phyloP scores from a whole-genome alignment of 2,113 vertebrate genomes.

The Corynorhinus townsendii region DNA sequence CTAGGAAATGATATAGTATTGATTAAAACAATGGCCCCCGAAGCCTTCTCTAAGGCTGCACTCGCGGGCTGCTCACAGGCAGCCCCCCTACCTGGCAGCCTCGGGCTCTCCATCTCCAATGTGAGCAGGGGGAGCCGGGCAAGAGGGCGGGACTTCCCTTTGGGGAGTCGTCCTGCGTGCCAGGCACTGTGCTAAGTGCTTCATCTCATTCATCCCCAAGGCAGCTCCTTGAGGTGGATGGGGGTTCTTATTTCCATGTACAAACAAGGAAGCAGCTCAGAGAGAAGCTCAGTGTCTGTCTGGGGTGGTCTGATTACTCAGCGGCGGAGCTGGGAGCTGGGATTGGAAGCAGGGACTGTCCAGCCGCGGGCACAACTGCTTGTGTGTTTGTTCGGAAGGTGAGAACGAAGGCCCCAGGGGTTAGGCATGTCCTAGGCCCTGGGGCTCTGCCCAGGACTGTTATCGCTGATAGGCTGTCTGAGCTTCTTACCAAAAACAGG shows the following conservation, averaged over 20 bases:
- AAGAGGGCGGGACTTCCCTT: fast-evolving
- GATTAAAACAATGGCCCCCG: conserved; percentile 63
- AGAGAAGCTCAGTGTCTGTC: neutral
- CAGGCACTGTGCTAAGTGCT: neutral
- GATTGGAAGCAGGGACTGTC: neutral
- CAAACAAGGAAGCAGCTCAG: neutral
- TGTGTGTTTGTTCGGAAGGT: fast-evolving
- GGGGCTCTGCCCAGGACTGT: neutral
- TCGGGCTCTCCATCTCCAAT: neutral
- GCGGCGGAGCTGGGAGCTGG: neutral
- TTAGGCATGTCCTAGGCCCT: fast-evolving
- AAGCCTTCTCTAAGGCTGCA: conserved; percentile 62
- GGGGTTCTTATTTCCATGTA: neutral
- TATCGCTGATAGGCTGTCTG: neutral
- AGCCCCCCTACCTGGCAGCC: neutral
- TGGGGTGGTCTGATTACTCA: neutral
- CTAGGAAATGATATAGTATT: conserved; percentile 71
- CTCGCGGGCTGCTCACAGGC: fast-evolving
- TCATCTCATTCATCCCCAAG: neutral
- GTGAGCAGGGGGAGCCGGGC: neutral
- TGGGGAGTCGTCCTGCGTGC: fast-evolving
- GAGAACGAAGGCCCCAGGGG: neutral
- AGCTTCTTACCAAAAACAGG: neutral
- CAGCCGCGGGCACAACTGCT: neutral
- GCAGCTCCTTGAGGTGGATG: neutral